Base-by-base conservation (phyloP, 1,140 invertebrate species). In the Acromyrmex charruanus region DNA sequence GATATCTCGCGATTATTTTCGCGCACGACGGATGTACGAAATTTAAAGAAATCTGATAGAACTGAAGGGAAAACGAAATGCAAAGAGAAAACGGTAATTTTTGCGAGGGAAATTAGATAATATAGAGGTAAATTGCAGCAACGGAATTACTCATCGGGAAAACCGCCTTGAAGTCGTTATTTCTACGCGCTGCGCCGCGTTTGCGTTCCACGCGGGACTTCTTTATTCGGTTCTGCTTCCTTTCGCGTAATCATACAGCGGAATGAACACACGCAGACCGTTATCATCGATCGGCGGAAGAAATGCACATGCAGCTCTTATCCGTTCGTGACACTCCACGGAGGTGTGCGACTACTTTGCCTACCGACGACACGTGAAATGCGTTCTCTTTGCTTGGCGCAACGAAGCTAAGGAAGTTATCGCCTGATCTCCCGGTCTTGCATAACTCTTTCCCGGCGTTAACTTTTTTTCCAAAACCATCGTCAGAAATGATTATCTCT, bases 271-370 rank as follows among this genome's bases (percentile, higher is more conserved):
- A 25, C 44, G 28, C 16, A 51, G 21, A 53, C 81, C 71, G 81
- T 88, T 90, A 71, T 68, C 59, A 63, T 74, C 77, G 74, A 85
- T 85, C 59, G 61, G n/a, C 39, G 77, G 66, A 85, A 85, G 69
- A 75, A 86, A 89, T 61, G 35, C 65, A 51, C 31, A 59, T 51
- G n/a, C 61, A 39, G 44, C 55, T 63, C 51, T 85, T 89, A 72
- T 74, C 71, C 25, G 14, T 51, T 51, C 28, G 72, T 25, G 71
- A 82, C 71, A 89, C 58, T 63, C 53, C 25, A 28, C 25, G 66
- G 66, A 87, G 65, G 58, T 39, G 66, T 21, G 65, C 65, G 31
- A 39, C 10, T 10, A n/a, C 35, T 44, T 49, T 49, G 21, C 66
- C 66, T 9, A n/a, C n/a, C 39, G 31, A 25, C 39, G 39, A 69